Evolutionary conservation across 1,140 invertebrate species (phyloP).

Genomic region (Dermatophagoides farinae): DNA sequence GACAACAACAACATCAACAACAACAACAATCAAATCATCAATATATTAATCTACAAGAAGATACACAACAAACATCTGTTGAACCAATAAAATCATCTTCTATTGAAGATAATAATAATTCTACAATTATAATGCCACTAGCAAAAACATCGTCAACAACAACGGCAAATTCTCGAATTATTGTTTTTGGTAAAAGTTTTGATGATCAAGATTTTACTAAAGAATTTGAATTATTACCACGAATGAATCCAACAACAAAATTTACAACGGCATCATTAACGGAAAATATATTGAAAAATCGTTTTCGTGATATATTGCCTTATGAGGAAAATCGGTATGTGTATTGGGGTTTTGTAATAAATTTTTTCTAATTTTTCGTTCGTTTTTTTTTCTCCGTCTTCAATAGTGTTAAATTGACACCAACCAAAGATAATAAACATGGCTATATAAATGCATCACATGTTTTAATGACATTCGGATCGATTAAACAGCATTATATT

Average conservation of each 20-base stretch:
- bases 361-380: background rate
- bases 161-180: constrained; percentile 36
- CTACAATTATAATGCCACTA: background rate
- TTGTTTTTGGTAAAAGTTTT: constrained; percentile 54
- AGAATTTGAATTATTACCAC: constrained; percentile 67
- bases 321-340: constrained; percentile 51
- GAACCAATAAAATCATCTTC: background rate
- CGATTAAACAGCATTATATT: constrained; percentile 31
- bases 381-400: background rate
- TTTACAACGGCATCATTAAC: constrained; percentile 41
- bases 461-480: constrained; percentile 38
- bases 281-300: constrained; percentile 37
- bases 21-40: background rate
- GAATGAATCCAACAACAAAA: constrained; percentile 44
- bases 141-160: background rate
- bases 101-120: background rate
- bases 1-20: background rate
- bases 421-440: constrained; percentile 50
- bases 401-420: constrained; percentile 43
- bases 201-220: constrained; percentile 55
- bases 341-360: background rate
- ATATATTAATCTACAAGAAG: background rate
- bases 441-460: constrained; percentile 80
- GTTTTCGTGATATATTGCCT: constrained; percentile 51
- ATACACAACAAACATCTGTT: too few relatives aligned